phyloP scores from a whole-genome alignment of 2,888 invertebrate species.

The Orthonychiurus folsomi region DNA sequence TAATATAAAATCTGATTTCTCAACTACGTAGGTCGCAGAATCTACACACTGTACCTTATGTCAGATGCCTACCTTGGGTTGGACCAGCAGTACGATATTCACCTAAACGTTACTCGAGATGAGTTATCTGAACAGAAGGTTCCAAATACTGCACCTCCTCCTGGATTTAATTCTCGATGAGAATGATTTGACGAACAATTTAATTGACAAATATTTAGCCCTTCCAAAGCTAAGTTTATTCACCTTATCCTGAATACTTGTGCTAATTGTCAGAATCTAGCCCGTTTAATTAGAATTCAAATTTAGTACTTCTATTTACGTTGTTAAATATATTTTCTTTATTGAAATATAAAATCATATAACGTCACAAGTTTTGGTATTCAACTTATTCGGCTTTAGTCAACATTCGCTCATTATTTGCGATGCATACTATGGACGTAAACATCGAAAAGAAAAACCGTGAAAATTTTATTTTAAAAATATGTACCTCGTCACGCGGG shows the following conservation, averaged over 20 bases:
- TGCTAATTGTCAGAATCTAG: neutral
- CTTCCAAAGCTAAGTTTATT: no score
- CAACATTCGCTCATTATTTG: no score
- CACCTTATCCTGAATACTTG: no score
- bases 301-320: no score
- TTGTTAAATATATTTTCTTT: no score
- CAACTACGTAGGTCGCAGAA: conserved; percentile 54
- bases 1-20: neutral
- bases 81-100: conserved; percentile 73
- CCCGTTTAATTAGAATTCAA: no score
- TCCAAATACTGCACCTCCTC: conserved; percentile 20
- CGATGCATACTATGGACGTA: no score
- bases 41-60: conserved; percentile 72
- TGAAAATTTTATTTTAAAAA: neutral
- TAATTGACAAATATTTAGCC: neutral
- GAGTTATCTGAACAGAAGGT: no score
- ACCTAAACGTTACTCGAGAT: conserved; percentile 47
- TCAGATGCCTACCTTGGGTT: conserved; percentile 88
- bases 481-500: no score
- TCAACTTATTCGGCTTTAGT: no score
- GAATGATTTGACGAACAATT: neutral
- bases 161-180: conserved; percentile 21
- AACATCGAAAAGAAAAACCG: no score
- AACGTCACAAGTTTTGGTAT: no score
- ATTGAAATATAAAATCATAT: neutral